A percentile compares a stretch with the other conserved stretches of the same genome.
These are phyloP conservation scores for Chydorus sphaericus DNA, from an alignment of 2,888 invertebrate genomes.

Conservation along the genomic window DNA sequence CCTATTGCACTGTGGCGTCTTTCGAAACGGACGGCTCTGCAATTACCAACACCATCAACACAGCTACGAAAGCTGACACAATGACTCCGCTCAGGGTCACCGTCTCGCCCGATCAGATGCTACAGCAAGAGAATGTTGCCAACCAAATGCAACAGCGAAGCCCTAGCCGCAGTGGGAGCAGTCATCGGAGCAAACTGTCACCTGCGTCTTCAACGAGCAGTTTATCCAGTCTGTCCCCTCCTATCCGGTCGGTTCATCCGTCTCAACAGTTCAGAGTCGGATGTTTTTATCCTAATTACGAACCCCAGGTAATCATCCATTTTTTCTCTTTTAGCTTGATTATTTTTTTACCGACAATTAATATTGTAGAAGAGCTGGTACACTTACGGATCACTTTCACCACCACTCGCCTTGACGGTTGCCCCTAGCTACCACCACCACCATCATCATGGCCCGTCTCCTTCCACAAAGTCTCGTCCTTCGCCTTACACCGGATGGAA, in stretches of 20 bases:
- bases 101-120: neutral
- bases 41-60: neutral
- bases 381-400: neutral
- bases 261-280: neutral
- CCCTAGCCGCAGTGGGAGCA: neutral
- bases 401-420: neutral
- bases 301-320: no score
- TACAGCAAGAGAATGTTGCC: no score
- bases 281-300: constrained; percentile 4
- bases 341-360: no score
- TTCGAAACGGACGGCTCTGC: constrained; percentile 27
- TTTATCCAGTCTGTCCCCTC: no score
- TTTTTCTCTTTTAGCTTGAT: no score
- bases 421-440: neutral
- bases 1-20: constrained; percentile 44
- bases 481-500: neutral
- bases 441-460: no score
- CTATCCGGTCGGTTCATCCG: neutral
- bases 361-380: constrained; percentile 2
- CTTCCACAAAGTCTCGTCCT: neutral
- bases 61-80: no score
- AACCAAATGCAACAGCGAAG: neutral
- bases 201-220: neutral
- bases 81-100: neutral
- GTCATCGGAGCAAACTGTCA: neutral